phyloP scores from a whole-genome alignment of 2,797 vertebrate species.

The Pipistrellus pipistrellus region DNA sequence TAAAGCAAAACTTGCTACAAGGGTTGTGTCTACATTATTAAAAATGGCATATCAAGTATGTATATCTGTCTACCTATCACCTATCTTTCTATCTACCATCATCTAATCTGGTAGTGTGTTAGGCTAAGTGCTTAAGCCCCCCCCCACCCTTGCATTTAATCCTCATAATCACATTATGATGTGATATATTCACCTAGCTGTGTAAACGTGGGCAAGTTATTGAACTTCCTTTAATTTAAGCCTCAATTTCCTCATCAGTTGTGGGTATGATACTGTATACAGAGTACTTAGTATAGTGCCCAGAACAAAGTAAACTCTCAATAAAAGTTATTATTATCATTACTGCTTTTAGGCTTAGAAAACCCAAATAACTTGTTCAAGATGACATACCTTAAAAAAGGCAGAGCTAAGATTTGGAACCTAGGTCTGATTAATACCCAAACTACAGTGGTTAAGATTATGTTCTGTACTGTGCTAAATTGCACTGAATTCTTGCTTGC shows the following conservation, averaged over 20 bases:
- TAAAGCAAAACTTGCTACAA: conserved; percentile 59
- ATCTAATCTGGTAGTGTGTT: neutral
- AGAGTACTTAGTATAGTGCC: neutral
- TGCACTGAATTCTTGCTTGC: conserved; percentile 24
- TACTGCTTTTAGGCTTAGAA: conserved; percentile 55
- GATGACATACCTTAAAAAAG: conserved; percentile 8
- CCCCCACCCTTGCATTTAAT: neutral
- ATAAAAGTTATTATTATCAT: conserved; percentile 15
- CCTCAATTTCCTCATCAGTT: conserved; percentile 16
- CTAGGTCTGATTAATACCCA: neutral
- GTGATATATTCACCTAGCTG: conserved; percentile 37
- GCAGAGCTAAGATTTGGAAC: conserved; percentile 14
- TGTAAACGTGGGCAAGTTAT: conserved; percentile 50
- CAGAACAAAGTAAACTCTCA: conserved; percentile 30
- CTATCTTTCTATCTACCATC: neutral
- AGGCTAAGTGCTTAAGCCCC: neutral
- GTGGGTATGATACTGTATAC: neutral
- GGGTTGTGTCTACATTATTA: neutral
- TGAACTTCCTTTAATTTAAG: conserved; percentile 46
- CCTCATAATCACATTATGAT: conserved; percentile 7
- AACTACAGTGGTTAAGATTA: neutral
- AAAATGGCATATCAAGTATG: neutral
- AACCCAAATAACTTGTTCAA: conserved; percentile 56
- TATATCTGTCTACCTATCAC: neutral
- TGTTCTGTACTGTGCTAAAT: neutral